phyloP scores from a whole-genome alignment of 2,888 invertebrate genomes.

The Digitonthophagus gazella region DNA sequence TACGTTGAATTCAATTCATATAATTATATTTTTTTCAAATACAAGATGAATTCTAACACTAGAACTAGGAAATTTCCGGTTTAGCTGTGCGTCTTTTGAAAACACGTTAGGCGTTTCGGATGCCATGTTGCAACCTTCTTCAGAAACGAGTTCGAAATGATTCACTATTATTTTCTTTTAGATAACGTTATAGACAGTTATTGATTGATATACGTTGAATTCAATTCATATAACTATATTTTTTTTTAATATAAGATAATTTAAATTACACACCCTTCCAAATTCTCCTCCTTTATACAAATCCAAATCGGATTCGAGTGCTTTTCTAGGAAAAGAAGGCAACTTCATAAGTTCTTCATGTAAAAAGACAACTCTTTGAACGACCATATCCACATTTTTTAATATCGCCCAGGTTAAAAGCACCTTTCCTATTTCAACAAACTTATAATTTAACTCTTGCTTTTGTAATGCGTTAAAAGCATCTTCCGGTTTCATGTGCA shows the following conservation, averaged over 20 bases:
- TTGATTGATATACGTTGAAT: too few relatives aligned
- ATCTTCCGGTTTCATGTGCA: slow-evolving; percentile 89
- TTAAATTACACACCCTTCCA: slow-evolving; percentile 65
- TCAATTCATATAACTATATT: background rate
- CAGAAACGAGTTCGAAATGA: too few relatives aligned
- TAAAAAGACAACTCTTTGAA: slow-evolving; percentile 95
- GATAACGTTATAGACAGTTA: too few relatives aligned
- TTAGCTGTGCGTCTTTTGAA: too few relatives aligned
- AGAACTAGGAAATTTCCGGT: too few relatives aligned
- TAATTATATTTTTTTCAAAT: too few relatives aligned
- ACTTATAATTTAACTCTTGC: slow-evolving; percentile 89
- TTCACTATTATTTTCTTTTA: too few relatives aligned
- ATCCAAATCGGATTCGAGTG: slow-evolving; percentile 93
- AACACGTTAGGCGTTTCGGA: too few relatives aligned
- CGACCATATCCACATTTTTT: slow-evolving; percentile 90
- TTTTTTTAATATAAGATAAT: background rate
- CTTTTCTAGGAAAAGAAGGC: slow-evolving; percentile 97
- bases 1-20: too few relatives aligned
- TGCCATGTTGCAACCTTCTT: too few relatives aligned
- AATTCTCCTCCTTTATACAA: slow-evolving; percentile 86
- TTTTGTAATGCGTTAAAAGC: slow-evolving; percentile 87
- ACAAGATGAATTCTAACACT: too few relatives aligned
- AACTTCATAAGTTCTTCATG: slow-evolving; percentile 99
- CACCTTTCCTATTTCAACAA: slow-evolving; percentile 96
- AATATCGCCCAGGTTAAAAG: slow-evolving; percentile 87